Conservation (phyloP, 2,888 invertebrate species). For the Pardosa pseudoannulata region DNA sequence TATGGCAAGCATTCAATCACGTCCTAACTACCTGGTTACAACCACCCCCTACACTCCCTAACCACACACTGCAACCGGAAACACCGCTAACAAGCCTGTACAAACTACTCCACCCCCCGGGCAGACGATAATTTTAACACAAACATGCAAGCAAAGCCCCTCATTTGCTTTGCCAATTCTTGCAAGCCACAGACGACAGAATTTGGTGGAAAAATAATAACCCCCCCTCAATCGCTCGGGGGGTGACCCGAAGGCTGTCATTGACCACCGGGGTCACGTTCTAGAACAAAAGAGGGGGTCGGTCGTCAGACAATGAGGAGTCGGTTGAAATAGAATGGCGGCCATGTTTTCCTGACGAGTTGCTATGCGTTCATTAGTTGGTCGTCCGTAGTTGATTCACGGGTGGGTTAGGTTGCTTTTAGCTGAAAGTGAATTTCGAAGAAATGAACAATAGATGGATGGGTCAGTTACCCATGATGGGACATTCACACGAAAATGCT, state of each 20-base stretch:
- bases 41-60: neutral
- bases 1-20: neutral
- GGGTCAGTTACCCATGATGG: too few species aligned
- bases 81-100: neutral
- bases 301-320: neutral
- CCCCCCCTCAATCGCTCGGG: too few species aligned
- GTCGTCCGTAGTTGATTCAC: too few species aligned
- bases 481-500: too few species aligned
- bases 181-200: neutral
- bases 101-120: neutral
- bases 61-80: neutral
- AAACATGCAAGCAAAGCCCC: neutral
- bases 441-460: too few species aligned
- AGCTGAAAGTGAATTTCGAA: too few species aligned
- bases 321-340: neutral
- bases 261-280: constrained; percentile 7
- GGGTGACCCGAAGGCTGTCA: neutral
- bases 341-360: neutral
- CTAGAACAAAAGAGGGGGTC: neutral
- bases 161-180: neutral
- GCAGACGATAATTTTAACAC: neutral
- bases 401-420: too few species aligned
- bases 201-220: too few species aligned
- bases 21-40: neutral
- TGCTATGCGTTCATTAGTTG: too few species aligned